Evolutionary conservation across 2,888 invertebrate genomes (phyloP).

Genomic region (Tuberolachnus salignus): DNA sequence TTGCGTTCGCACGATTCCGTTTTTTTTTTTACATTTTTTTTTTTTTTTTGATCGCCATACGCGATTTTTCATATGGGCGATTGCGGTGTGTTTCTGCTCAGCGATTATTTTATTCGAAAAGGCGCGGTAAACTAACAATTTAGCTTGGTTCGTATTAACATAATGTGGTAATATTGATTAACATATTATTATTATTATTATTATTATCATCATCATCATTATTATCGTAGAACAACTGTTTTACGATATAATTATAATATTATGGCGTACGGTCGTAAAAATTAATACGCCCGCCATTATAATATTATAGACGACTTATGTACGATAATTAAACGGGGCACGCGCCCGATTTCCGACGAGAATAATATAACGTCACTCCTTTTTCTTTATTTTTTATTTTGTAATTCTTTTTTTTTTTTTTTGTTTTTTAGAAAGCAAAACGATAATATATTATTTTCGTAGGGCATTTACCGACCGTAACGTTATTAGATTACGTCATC

Average conservation of each 20-base stretch:
- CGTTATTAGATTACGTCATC: no score
- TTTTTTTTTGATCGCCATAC: no score
- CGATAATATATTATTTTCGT: not conserved
- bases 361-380: not conserved
- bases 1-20: no score
- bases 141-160: no score
- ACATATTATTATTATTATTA: constrained; percentile 8
- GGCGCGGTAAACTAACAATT: no score
- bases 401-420: not conserved
- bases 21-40: no score
- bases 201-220: not conserved
- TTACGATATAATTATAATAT: no score
- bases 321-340: not conserved
- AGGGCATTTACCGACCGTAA: no score
- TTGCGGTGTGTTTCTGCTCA: no score
- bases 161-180: no score
- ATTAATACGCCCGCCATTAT: not conserved
- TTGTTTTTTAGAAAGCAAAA: constrained; percentile 19
- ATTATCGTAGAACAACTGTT: not conserved
- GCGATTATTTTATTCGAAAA: no score
- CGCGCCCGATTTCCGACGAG: not conserved
- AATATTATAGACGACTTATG: not conserved
- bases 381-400: not conserved
- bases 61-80: no score
- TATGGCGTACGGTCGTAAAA: not conserved